phyloP scores from a whole-genome alignment of 2,888 invertebrate species.

The Lepidochitona cinerea region DNA sequence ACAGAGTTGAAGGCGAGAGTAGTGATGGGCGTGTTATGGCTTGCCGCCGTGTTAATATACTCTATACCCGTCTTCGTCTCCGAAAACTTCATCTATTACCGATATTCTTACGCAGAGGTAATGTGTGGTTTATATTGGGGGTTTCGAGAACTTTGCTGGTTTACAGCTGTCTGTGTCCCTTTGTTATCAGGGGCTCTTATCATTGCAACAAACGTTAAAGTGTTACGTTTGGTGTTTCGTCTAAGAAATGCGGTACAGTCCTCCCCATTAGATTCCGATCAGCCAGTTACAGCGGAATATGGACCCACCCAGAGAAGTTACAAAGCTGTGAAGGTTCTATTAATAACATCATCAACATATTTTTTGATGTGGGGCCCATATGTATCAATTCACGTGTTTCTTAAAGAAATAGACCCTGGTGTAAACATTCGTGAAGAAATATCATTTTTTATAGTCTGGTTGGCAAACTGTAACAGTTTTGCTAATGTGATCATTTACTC shows the following conservation, averaged over 20 bases:
- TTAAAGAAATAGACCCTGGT: slow-evolving; percentile 6
- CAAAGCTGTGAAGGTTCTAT: slow-evolving; percentile 34
- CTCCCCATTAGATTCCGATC: not conserved
- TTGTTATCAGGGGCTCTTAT: slow-evolving; percentile 32
- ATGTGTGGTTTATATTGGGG: slow-evolving; percentile 36
- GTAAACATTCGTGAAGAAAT: not conserved
- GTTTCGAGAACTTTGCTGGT: slow-evolving; percentile 29
- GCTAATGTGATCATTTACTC: slow-evolving; percentile 42
- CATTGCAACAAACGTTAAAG: slow-evolving; percentile 28
- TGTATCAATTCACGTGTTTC: slow-evolving; percentile 19
- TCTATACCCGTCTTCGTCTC: slow-evolving; percentile 27
- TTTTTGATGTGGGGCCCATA: slow-evolving; percentile 46
- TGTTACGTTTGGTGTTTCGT: slow-evolving; percentile 11
- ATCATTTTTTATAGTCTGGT: slow-evolving; percentile 32
- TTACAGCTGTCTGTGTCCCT: slow-evolving; percentile 35
- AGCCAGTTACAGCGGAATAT: not conserved
- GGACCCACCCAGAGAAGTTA: slow-evolving; percentile 14
- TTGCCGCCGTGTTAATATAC: slow-evolving; percentile 30
- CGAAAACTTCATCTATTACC: slow-evolving; percentile 27
- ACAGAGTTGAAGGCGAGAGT: slow-evolving; percentile 16
- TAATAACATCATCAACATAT: slow-evolving; percentile 32
- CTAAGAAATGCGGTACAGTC: not conserved
- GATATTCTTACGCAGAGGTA: slow-evolving; percentile 23
- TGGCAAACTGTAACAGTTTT: slow-evolving; percentile 43
- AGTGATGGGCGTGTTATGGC: slow-evolving; percentile 22